Conservation (phyloP, 1,140 invertebrate species). For the Panulirus ornatus region DNA sequence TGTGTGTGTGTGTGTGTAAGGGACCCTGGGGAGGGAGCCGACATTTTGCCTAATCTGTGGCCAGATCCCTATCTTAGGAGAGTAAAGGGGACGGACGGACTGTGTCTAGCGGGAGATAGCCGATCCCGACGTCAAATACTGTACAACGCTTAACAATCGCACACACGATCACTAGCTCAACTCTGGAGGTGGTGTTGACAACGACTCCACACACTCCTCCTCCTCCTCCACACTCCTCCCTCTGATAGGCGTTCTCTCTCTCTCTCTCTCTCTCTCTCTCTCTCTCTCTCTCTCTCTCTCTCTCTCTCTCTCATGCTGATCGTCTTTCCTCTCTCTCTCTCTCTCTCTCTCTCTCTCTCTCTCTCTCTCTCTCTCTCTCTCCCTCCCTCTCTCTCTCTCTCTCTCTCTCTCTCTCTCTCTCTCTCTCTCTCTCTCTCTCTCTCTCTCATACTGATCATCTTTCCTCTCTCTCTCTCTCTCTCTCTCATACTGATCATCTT, state of each 20-base stretch:
- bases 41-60: too few relatives aligned
- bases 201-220: slow-evolving; percentile 3
- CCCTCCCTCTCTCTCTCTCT: neutral
- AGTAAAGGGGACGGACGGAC: too few relatives aligned
- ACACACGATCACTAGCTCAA: too few relatives aligned
- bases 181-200: too few relatives aligned
- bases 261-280: neutral
- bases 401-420: neutral
- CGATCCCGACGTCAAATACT: too few relatives aligned
- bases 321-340: neutral
- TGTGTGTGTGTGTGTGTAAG: too few relatives aligned
- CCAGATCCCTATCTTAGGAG: too few relatives aligned
- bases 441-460: too few relatives aligned
- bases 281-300: neutral
- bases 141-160: too few relatives aligned
- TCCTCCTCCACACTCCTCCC: neutral
- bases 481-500: neutral
- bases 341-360: neutral
- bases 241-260: too few relatives aligned
- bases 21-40: too few relatives aligned
- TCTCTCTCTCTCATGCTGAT: neutral
- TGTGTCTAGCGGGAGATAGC: too few relatives aligned
- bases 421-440: slow-evolving; percentile 45
- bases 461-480: slow-evolving; percentile 15
- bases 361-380: slow-evolving; percentile 21